A percentile compares a stretch with the other conserved stretches of the same genome.
Evolutionary conservation across 2,888 invertebrate species (phyloP).

Genomic region (Cyclophora albipunctata): DNA sequence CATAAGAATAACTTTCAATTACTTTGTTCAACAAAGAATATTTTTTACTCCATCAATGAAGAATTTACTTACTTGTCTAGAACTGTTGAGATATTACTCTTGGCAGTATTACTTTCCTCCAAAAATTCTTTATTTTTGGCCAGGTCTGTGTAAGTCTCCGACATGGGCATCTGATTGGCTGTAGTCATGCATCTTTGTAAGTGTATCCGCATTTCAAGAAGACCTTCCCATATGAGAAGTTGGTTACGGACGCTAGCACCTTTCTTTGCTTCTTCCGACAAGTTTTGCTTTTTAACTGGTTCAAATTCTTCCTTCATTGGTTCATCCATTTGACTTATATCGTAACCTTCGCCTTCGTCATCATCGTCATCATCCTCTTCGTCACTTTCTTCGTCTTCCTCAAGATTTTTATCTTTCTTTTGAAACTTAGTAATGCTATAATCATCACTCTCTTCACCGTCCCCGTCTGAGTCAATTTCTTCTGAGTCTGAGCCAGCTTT

Average conservation of each 20-base stretch:
- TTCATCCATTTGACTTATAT: conserved; percentile 60
- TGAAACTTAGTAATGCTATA: conserved; percentile 19
- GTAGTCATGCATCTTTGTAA: conserved; percentile 86
- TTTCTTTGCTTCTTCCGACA: conserved; percentile 77
- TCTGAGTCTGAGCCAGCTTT: conserved; percentile 6
- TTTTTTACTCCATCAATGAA: too few relatives aligned
- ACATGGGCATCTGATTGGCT: conserved; percentile 87
- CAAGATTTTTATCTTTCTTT: conserved; percentile 5
- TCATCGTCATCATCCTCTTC: conserved; percentile 33
- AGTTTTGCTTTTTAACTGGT: conserved; percentile 72
- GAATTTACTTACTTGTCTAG: conserved; percentile 74
- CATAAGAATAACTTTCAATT: too few relatives aligned
- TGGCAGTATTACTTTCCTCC: conserved; percentile 66
- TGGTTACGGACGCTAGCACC: conserved; percentile 82
- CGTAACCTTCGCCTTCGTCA: conserved; percentile 51
- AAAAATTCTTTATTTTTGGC: conserved; percentile 67
- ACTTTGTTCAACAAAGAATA: too few relatives aligned
- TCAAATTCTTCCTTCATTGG: conserved; percentile 72
- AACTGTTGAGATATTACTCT: conserved; percentile 71
- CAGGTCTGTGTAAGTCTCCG: conserved; percentile 65
- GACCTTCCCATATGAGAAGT: conserved; percentile 86
- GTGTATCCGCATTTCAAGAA: conserved; percentile 90
- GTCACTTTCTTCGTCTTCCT: conserved; percentile 27
- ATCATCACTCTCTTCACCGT: conserved; percentile 6
- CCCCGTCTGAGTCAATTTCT: conserved; percentile 2